Conservation (phyloP, 1,140 invertebrate species). For the Papilio helenus region DNA sequence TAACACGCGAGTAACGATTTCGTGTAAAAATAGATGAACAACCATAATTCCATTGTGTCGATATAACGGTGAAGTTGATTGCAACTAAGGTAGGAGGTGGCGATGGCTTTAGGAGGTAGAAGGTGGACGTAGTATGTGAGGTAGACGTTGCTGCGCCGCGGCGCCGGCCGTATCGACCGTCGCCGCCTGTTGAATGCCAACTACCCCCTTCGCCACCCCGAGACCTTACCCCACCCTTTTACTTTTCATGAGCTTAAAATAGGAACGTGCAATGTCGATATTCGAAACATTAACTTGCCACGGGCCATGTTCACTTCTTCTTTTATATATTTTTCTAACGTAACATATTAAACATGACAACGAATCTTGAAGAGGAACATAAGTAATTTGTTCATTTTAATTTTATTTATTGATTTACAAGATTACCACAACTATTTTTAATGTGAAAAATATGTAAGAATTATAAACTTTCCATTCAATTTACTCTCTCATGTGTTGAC, state of each 20-base stretch:
- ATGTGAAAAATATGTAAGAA: background rate
- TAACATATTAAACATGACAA: background rate
- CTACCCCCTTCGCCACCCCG: conserved; percentile 60
- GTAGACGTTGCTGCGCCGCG: conserved; percentile 61
- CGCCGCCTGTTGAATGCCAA: conserved; percentile 80
- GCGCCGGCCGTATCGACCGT: conserved; percentile 77
- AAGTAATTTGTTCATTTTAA: background rate
- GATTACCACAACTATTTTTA: background rate
- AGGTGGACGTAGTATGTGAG: conserved; percentile 50
- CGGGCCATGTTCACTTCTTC: conserved; percentile 60
- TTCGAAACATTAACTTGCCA: conserved; percentile 73
- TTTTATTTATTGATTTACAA: background rate
- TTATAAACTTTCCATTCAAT: background rate
- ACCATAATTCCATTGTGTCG: conserved; percentile 27
- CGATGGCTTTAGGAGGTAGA: conserved; percentile 36
- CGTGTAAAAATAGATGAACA: conserved; percentile 12
- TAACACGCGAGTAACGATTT: background rate
- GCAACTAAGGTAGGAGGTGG: conserved; percentile 42
- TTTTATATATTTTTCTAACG: conserved; percentile 30
- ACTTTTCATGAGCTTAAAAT: conserved; percentile 81
- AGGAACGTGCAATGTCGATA: conserved; percentile 77
- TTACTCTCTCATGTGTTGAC: too few relatives aligned
- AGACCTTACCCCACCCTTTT: conserved; percentile 62
- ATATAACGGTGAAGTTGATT: conserved; percentile 38
- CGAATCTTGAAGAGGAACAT: background rate